Evolutionary conservation across 1,140 invertebrate species (phyloP).

Genomic region (Caenorhabditis latens): DNA sequence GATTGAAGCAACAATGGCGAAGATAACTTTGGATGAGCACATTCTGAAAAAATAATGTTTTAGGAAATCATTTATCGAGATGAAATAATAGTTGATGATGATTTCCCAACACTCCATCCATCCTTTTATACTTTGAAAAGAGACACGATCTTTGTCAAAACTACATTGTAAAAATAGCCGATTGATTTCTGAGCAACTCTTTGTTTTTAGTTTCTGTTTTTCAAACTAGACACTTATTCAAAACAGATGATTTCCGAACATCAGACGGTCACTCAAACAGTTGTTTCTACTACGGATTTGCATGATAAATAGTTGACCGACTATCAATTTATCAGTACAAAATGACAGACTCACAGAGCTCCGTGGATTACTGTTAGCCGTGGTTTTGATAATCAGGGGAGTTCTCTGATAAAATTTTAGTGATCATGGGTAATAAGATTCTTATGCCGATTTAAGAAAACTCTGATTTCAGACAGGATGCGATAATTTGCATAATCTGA

Average conservation of each 20-base stretch:
- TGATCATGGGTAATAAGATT: not conserved
- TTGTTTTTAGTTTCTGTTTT: not conserved
- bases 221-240: constrained; percentile 25
- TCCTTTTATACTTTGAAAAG: not conserved
- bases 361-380: not conserved
- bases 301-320: not conserved
- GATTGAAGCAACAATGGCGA: not conserved
- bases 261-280: not conserved
- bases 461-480: not conserved
- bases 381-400: not conserved
- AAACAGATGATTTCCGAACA: constrained; percentile 3
- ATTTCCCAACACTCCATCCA: not conserved
- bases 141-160: not conserved
- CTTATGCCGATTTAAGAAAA: not conserved
- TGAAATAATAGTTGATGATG: not conserved
- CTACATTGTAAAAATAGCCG: too few relatives aligned
- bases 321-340: not conserved
- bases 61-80: not conserved
- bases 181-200: not conserved
- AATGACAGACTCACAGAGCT: not conserved
- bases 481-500: not conserved
- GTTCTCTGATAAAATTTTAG: not conserved
- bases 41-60: not conserved
- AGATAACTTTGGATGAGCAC: not conserved
- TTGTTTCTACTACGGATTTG: not conserved